Percentiles rank a stretch among this genome's conserved stretches.
These are phyloP conservation scores for Apodemus agrarius DNA, from an alignment of 2,797 vertebrate genomes.

Conservation along the genomic window DNA sequence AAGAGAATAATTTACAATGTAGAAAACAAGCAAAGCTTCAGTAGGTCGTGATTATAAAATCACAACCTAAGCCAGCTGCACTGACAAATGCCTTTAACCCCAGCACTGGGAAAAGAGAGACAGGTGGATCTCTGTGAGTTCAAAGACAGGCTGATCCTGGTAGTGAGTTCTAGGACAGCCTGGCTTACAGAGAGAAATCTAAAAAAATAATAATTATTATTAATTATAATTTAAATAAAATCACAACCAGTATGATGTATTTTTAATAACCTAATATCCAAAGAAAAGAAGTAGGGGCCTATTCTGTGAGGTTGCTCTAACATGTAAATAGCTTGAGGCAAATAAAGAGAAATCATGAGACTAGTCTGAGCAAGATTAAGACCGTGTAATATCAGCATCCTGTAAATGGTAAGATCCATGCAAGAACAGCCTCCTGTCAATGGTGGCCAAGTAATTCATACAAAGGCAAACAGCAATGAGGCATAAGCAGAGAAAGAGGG, in stretches of 20 bases:
- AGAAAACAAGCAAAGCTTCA: neutral
- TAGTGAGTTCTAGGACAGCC: neutral
- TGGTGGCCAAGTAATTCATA: too few relatives aligned
- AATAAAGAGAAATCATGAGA: neutral
- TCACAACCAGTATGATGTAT: neutral
- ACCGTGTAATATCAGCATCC: neutral
- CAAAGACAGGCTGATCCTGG: neutral
- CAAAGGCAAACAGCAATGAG: neutral
- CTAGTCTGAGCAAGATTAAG: neutral
- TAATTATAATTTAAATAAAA: neutral
- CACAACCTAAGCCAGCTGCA: neutral
- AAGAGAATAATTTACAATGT: neutral
- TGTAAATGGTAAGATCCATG: neutral
- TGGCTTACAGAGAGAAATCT: neutral
- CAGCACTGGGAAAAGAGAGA: neutral
- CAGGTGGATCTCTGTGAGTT: neutral
- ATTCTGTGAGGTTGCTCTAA: neutral
- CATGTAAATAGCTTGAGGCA: accelerated
- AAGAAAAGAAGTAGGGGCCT: neutral
- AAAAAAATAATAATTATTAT: neutral
- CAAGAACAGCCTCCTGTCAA: neutral
- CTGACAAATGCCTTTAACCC: neutral
- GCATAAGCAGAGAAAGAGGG: neutral
- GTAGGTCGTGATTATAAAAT: neutral
- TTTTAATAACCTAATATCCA: neutral